Evolutionary conservation across 2,797 vertebrate species (phyloP).

Genomic region (Crocidura indochinensis): DNA sequence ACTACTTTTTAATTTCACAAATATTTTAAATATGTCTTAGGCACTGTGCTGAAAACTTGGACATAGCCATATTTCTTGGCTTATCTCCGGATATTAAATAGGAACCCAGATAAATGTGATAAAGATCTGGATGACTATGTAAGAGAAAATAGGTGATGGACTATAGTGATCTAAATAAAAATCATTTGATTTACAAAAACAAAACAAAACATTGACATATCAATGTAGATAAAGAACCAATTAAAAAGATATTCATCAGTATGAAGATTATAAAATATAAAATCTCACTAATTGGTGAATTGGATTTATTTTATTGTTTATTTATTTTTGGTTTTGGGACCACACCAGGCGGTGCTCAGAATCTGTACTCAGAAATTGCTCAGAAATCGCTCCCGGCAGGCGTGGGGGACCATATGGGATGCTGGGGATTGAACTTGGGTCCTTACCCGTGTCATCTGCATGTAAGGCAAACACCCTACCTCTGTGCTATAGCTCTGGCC

Average conservation of each 20-base stretch:
- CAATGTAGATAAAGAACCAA: neutral
- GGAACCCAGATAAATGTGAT: slow-evolving; percentile 72
- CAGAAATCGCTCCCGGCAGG: too few species aligned
- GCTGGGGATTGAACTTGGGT: too few species aligned
- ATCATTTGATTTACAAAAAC: neutral
- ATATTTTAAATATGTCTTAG: slow-evolving; percentile 76
- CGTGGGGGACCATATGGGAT: too few species aligned
- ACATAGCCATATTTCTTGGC: slow-evolving; percentile 13
- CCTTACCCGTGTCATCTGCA: too few species aligned
- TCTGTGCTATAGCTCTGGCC: too few species aligned
- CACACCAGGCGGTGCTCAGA: too few species aligned
- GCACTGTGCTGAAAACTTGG: neutral
- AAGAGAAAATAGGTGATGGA: slow-evolving; percentile 14
- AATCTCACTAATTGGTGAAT: too few species aligned
- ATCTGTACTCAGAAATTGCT: too few species aligned
- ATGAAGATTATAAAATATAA: neutral
- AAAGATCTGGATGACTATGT: slow-evolving; percentile 63
- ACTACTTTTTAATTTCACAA: slow-evolving; percentile 70
- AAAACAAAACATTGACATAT: neutral
- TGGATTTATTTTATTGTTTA: too few species aligned
- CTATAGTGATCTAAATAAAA: slow-evolving; percentile 21
- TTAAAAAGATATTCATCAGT: neutral
- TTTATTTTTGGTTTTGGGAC: too few species aligned
- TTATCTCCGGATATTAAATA: slow-evolving; percentile 64
- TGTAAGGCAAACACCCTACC: too few species aligned